phyloP scores from a whole-genome alignment of 1,140 invertebrate genomes.

The Drosophila miranda region DNA sequence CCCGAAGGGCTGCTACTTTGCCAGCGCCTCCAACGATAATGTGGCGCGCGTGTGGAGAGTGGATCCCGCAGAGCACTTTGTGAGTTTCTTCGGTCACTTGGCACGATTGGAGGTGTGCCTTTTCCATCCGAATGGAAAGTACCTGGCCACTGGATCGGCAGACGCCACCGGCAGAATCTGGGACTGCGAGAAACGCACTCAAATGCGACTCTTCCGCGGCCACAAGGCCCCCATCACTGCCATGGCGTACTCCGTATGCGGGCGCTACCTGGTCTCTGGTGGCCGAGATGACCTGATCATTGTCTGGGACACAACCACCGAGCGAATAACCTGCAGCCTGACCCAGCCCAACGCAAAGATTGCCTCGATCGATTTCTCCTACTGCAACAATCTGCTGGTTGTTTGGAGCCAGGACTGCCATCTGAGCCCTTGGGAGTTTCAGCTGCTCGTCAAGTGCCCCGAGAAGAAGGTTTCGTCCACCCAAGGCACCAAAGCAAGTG shows the following conservation, averaged over 20 bases:
- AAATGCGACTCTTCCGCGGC: no score
- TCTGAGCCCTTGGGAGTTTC: slow-evolving; percentile 57
- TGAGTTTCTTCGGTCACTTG: slow-evolving; percentile 38
- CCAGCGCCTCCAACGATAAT: slow-evolving; percentile 46
- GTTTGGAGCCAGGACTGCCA: slow-evolving; percentile 41
- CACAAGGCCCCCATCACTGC: no score
- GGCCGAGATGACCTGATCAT: slow-evolving; percentile 26
- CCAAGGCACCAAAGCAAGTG: no score
- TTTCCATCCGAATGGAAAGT: slow-evolving; percentile 61
- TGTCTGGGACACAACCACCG: slow-evolving; percentile 37
- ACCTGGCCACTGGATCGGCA: background rate
- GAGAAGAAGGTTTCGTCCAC: no score
- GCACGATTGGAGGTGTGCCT: slow-evolving; percentile 23
- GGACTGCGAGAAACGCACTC: no score
- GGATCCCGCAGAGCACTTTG: slow-evolving; percentile 21
- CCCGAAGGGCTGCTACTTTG: slow-evolving; percentile 48
- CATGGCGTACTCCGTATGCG: slow-evolving; percentile 13
- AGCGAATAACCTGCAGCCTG: slow-evolving; percentile 17
- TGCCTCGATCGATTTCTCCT: slow-evolving; percentile 36
- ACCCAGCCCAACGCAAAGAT: slow-evolving; percentile 26
- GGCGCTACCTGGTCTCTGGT: slow-evolving; percentile 50
- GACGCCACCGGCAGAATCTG: no score
- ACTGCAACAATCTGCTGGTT: slow-evolving; percentile 50
- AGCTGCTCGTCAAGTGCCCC: slow-evolving; percentile 1
- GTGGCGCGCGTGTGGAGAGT: slow-evolving; percentile 58